Conservation (phyloP, 2,888 invertebrate genomes). For the Noctua janthe region DNA sequence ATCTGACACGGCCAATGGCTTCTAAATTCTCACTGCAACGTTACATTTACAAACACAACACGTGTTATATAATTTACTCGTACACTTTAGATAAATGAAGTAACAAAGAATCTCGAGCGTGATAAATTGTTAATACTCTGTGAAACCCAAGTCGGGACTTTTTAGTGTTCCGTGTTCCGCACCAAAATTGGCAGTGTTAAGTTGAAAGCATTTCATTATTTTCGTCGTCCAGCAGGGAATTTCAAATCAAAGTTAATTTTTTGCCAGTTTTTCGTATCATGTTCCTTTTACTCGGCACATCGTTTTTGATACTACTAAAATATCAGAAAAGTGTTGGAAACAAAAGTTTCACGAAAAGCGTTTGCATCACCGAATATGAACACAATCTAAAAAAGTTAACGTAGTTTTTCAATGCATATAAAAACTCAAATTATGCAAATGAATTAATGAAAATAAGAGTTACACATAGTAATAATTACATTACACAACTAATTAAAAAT, state of each 20-base stretch:
- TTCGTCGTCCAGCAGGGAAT: constrained; percentile 23
- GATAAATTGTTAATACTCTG: constrained; percentile 53
- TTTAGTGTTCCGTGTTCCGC: constrained; percentile 42
- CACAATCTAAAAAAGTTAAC: constrained; percentile 20
- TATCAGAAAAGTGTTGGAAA: neutral
- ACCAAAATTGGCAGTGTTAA: constrained; percentile 38
- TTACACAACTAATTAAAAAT: constrained; percentile 52
- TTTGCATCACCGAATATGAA: constrained; percentile 18
- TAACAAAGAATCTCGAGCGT: constrained; percentile 55
- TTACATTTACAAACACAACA: constrained; percentile 35
- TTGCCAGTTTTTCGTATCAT: constrained; percentile 1
- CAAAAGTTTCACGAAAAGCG: constrained; percentile 11
- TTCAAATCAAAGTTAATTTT: constrained; percentile 34
- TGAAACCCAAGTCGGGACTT: constrained; percentile 37
- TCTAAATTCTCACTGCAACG: constrained; percentile 26
- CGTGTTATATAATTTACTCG: constrained; percentile 45
- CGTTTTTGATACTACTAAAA: neutral
- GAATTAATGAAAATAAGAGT: constrained; percentile 17
- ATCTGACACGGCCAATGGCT: constrained; percentile 34
- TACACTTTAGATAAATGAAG: constrained; percentile 47
- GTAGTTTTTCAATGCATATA: constrained; percentile 13
- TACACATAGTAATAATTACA: constrained; percentile 11
- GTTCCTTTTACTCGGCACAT: constrained; percentile 1
- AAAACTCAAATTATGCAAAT: constrained; percentile 41
- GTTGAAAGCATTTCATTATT: constrained; percentile 45